Percentiles rank a stretch among this genome's conserved stretches.
phyloP scores from a whole-genome alignment of 2,888 invertebrate genomes.

The Drosophila prolongata region DNA sequence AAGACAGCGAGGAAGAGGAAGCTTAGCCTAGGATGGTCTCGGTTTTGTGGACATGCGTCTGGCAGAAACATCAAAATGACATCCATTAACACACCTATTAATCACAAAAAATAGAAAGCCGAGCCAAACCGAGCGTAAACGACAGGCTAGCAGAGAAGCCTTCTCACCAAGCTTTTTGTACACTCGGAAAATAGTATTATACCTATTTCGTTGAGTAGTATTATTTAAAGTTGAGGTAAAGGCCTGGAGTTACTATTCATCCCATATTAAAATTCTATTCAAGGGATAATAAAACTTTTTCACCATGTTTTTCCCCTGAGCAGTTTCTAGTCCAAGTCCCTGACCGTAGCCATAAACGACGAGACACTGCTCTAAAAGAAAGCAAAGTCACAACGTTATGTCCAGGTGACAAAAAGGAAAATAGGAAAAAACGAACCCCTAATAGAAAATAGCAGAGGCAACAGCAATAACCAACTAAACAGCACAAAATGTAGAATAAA shows the following conservation, averaged over 20 bases:
- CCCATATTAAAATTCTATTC: no score
- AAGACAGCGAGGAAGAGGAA: neutral
- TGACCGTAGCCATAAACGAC: constrained; percentile 21
- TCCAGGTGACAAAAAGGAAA: constrained; percentile 68
- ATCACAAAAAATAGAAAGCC: constrained; percentile 70
- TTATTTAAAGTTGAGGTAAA: no score
- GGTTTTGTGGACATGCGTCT: constrained; percentile 66
- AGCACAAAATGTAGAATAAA: constrained; percentile 72
- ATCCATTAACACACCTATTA: constrained; percentile 84
- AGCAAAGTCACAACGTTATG: constrained; percentile 63
- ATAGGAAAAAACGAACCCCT: constrained; percentile 37
- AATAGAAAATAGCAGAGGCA: constrained; percentile 57
- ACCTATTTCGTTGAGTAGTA: neutral
- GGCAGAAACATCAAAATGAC: constrained; percentile 82
- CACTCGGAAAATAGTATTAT: neutral
- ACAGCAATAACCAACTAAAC: constrained; percentile 50
- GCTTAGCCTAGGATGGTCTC: constrained; percentile 7
- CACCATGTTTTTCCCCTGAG: neutral
- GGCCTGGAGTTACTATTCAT: no score
- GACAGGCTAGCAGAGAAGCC: constrained; percentile 12
- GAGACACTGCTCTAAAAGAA: constrained; percentile 58
- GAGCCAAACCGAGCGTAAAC: constrained; percentile 40
- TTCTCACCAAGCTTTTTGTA: neutral
- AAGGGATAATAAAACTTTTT: no score
- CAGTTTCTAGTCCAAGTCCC: constrained; percentile 3